Conservation (phyloP, 2,888 invertebrate genomes). For the Thalpophila matura region DNA sequence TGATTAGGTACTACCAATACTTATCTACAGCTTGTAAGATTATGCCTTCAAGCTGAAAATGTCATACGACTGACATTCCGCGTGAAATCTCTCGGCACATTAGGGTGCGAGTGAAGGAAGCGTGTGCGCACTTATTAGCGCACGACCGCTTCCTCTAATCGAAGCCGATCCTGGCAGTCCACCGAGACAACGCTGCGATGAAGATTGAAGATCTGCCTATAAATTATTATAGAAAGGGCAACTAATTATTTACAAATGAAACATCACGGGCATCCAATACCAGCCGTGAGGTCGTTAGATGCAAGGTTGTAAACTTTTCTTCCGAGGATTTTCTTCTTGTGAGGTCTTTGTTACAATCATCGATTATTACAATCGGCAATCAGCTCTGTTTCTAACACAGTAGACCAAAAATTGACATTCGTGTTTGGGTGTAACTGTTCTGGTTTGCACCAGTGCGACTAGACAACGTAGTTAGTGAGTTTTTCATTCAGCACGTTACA, state of each 20-base stretch:
- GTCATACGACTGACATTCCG: slow-evolving; percentile 17
- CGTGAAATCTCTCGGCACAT: slow-evolving; percentile 32
- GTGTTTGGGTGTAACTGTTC: neutral
- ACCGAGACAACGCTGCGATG: slow-evolving; percentile 13
- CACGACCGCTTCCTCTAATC: slow-evolving; percentile 31
- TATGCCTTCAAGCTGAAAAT: slow-evolving; percentile 14
- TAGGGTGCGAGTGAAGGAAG: slow-evolving; percentile 22
- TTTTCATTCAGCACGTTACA: slow-evolving; percentile 18
- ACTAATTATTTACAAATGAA: neutral
- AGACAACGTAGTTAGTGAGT: slow-evolving; percentile 3
- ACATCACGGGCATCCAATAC: neutral
- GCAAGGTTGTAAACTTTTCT: neutral
- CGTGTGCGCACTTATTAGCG: slow-evolving; percentile 38
- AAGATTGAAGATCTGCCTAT: neutral
- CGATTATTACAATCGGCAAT: neutral
- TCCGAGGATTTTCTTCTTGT: neutral
- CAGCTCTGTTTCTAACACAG: neutral
- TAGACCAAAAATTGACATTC: neutral
- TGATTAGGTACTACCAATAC: slow-evolving; percentile 3
- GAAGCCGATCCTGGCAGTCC: slow-evolving; percentile 32
- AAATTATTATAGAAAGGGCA: neutral
- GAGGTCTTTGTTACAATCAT: neutral
- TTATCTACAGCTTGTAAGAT: neutral
- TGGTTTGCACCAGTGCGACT: too few species aligned
- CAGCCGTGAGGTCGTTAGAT: neutral